A percentile compares a stretch with the other conserved stretches of the same genome.
These are phyloP conservation scores for Caenorhabditis sinica DNA, from an alignment of 2,888 invertebrate species.

Conservation along the genomic window DNA sequence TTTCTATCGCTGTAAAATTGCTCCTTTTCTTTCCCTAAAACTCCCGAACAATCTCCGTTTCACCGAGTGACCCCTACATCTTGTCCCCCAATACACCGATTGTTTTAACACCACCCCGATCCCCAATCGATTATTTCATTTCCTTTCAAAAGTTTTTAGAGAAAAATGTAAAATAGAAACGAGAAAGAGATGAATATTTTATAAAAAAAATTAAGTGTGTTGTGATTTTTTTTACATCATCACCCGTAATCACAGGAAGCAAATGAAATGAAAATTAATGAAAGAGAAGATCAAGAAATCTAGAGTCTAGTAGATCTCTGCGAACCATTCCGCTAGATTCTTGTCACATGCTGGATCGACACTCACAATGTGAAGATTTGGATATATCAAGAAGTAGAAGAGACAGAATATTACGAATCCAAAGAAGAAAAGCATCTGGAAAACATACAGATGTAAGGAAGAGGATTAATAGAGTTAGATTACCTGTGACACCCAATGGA, in stretches of 20 bases:
- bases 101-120: not conserved
- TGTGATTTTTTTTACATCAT: not conserved
- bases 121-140: conserved; percentile 24
- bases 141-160: conserved; percentile 38
- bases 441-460: not conserved
- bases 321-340: conserved; percentile 79
- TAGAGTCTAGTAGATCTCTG: conserved; percentile 68
- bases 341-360: conserved; percentile 79
- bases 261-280: conserved; percentile 13
- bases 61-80: conserved; percentile 46
- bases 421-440: conserved; percentile 83
- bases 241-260: conserved; percentile 12
- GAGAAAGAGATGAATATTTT: conserved; percentile 59
- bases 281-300: conserved; percentile 17
- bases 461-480: not conserved
- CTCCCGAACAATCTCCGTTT: conserved; percentile 52
- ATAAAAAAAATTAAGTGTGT: conserved; percentile 22
- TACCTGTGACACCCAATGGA: conserved; percentile 83
- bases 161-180: conserved; percentile 57
- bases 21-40: conserved; percentile 2
- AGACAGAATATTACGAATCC: conserved; percentile 82
- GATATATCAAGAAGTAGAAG: conserved; percentile 83
- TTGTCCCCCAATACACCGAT: conserved; percentile 24
- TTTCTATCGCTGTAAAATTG: conserved; percentile 50
- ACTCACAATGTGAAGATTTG: conserved; percentile 77